Percentiles rank a stretch among this genome's conserved stretches.
Evolutionary conservation across 2,113 vertebrate species (phyloP).

Genomic region (Ivindomyrus marchei): DNA sequence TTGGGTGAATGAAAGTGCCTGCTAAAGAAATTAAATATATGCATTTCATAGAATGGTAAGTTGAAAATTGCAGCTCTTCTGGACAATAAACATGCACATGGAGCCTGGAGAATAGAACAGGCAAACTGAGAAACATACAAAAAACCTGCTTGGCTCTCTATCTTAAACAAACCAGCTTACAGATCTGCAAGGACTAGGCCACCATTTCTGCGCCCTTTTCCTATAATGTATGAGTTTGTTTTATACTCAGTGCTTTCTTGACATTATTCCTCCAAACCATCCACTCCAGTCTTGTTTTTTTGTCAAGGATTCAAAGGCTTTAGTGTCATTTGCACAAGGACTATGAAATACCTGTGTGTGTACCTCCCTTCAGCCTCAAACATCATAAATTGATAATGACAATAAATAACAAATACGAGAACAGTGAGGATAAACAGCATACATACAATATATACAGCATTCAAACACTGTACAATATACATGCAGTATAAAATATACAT

Average conservation of each 20-base stretch:
- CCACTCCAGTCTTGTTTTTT: neutral
- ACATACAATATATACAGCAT: neutral
- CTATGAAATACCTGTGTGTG: neutral
- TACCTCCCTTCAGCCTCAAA: neutral
- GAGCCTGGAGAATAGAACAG: neutral
- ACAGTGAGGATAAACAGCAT: neutral
- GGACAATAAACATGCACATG: neutral
- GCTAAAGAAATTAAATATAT: neutral
- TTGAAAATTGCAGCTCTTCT: neutral
- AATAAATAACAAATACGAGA: neutral
- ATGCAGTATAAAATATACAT: neutral
- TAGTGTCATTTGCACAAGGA: neutral
- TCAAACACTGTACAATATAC: neutral
- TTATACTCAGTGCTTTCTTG: neutral
- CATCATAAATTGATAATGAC: neutral
- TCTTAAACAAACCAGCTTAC: neutral
- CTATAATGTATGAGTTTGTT: neutral
- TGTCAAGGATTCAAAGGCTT: neutral
- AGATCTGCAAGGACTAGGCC: neutral
- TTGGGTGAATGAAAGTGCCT: neutral
- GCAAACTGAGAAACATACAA: neutral
- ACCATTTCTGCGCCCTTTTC: neutral
- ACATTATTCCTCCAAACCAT: neutral
- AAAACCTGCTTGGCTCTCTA: neutral
- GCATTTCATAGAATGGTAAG: neutral